Evolutionary conservation across 2,797 vertebrate species (phyloP).

Genomic region (Melanogrammus aeglefinus): DNA sequence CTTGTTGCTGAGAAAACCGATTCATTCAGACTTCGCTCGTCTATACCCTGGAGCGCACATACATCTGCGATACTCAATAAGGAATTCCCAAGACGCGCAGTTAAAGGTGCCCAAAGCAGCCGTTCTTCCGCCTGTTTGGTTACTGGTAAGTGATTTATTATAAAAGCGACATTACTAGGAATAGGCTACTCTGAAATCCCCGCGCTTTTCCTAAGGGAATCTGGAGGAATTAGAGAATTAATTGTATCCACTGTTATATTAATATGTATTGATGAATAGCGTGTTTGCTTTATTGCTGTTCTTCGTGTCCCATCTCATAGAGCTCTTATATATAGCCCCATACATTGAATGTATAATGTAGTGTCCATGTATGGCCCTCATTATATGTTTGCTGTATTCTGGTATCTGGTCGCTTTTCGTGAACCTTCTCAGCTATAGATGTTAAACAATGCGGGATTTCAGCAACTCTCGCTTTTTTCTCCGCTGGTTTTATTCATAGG

Average conservation of each 20-base stretch:
- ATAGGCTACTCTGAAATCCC: neutral
- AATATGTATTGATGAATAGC: neutral
- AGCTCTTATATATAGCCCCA: neutral
- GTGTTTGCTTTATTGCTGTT: neutral
- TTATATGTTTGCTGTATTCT: neutral
- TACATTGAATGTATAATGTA: too few relatives aligned
- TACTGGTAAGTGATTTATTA: neutral
- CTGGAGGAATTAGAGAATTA: neutral
- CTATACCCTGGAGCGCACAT: too few relatives aligned
- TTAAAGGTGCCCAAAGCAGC: neutral
- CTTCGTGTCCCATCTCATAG: too few relatives aligned
- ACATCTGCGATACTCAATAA: neutral
- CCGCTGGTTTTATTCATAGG: neutral
- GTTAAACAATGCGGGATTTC: neutral
- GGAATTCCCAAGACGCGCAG: neutral
- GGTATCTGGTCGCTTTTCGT: neutral
- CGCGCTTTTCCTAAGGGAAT: neutral
- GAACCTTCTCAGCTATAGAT: constrained; percentile 2
- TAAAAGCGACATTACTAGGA: neutral
- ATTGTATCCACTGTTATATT: neutral
- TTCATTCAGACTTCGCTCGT: neutral
- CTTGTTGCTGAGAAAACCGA: neutral
- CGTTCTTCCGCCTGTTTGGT: neutral
- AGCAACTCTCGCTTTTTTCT: neutral
- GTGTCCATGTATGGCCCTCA: too few relatives aligned